Evolutionary conservation across 92 coral and sea anemone species (phyloP), one percentile per base, ranked within the genome.

Genomic region (Plumapathes pennacea): DNA sequence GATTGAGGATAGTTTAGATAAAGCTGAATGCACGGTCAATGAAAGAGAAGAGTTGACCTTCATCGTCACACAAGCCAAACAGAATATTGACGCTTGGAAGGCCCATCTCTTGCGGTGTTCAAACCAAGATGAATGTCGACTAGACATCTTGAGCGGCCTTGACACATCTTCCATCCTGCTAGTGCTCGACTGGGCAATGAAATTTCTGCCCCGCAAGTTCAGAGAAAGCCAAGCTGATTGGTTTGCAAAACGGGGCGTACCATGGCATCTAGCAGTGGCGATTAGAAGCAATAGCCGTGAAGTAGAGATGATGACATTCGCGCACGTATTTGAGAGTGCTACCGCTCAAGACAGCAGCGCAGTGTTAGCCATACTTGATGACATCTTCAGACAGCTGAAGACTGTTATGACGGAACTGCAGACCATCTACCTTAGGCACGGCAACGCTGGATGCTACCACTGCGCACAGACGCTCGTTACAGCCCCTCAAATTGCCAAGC

Each of bases 401-500:
- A 47, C 54, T 12, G 19, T 42, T 39, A 61, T 43, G 57, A 63
- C 80, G 43, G 50, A 51, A 42, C 64, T 72, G 36, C 43, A 61
- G 54, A 61, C 32, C 32, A 37, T 62, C 13, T 20, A 62, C 53
- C 64, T 72, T 53, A 46, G 64, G 49, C 56, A 36, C 38, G 65
- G 61, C 64, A 60, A 60, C 22, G 79, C 79, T 51, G 71, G 63
- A 27, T 72, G 80, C 38, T 44, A 72, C 57, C 71, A 72, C 33
- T 39, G 71, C 33, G 48, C 71, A 18, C 71, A 38, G 26, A 72
- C 70, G 51, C 64, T 67, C 24, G 31, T 67, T 28, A 32, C 55
- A 13, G 34, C 34, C 31, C 49, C 25, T 39, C 49, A 42, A 50
- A 44, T 62, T 37, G 65, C 58, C 52, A 72, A 72, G 44, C 24